Evolutionary conservation across 2,113 vertebrate species (phyloP).

Genomic region (Limnothrissa miodon): DNA sequence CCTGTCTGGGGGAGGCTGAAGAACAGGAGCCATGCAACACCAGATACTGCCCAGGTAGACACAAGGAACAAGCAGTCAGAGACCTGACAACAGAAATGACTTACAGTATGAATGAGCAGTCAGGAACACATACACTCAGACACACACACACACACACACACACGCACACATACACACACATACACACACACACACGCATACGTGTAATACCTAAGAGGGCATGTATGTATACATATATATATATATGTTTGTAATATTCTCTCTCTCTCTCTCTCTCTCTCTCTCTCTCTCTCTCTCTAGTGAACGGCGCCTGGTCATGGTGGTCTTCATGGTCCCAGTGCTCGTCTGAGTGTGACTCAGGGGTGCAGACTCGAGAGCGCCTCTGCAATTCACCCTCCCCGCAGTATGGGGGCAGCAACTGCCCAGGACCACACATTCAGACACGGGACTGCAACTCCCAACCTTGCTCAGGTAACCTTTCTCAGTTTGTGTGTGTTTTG

Average conservation of each 20-base stretch:
- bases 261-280: too few species aligned
- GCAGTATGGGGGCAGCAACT: constrained; percentile 60
- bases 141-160: too few species aligned
- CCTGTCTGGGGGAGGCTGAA: constrained; percentile 67
- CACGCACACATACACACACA: too few species aligned
- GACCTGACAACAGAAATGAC: too few species aligned
- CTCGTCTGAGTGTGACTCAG: constrained; percentile 76
- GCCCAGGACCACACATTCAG: constrained; percentile 79
- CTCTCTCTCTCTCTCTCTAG: constrained; percentile 52
- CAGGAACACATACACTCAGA: too few species aligned
- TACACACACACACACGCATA: too few species aligned
- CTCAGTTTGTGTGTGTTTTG: neutral
- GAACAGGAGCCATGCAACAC: constrained; percentile 80
- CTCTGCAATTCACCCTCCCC: constrained; percentile 67
- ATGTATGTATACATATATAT: too few species aligned
- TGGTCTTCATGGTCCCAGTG: constrained; percentile 81
- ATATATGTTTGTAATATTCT: too few species aligned
- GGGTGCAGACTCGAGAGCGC: constrained; percentile 77
- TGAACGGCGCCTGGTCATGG: constrained; percentile 70
- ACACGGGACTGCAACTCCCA: constrained; percentile 81
- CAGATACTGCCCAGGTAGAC: constrained; percentile 73
- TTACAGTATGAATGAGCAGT: too few species aligned
- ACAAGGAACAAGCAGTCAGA: neutral
- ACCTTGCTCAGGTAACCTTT: constrained; percentile 73
- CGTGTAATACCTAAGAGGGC: too few species aligned